phyloP scores from a whole-genome alignment of 1,140 invertebrate genomes.

The Drosophila quadrilineata region DNA sequence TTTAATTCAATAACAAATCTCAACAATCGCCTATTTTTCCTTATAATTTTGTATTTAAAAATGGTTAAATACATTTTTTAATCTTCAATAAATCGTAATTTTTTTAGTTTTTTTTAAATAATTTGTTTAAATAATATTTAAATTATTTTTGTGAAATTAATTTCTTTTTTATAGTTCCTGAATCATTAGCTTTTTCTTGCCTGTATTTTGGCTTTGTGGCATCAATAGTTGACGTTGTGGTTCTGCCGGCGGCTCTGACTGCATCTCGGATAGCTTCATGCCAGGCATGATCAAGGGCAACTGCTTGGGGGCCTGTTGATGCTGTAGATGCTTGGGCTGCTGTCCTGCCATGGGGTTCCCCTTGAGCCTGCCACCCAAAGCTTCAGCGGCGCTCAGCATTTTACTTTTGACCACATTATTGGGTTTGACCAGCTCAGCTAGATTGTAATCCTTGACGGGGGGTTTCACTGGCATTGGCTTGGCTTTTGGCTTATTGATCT shows the following conservation, averaged over 20 bases:
- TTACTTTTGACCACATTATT: conserved; percentile 75
- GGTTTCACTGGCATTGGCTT: neutral
- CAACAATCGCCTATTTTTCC: too few relatives aligned
- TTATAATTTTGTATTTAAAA: neutral
- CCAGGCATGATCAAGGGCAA: neutral
- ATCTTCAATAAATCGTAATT: too few relatives aligned
- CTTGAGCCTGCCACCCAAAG: conserved; percentile 43
- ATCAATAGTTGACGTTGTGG: conserved; percentile 4
- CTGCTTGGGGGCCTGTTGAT: neutral
- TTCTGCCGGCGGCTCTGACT: conserved; percentile 32
- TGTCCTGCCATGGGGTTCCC: too few relatives aligned
- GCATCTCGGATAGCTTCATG: too few relatives aligned
- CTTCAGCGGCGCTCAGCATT: conserved; percentile 57
- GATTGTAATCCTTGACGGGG: conserved; percentile 62
- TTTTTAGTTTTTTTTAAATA: neutral
- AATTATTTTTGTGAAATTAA: neutral
- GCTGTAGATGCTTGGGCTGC: neutral
- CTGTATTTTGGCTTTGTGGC: conserved; percentile 24
- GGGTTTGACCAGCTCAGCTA: conserved; percentile 70
- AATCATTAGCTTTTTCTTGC: conserved; percentile 45
- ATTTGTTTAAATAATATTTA: neutral
- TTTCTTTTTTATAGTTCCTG: conserved; percentile 38
- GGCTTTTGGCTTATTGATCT: neutral
- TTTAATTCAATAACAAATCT: neutral
- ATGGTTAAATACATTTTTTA: neutral